phyloP scores from a whole-genome alignment of 2,888 invertebrate species.

The Hirtodrosophila cameraria region DNA sequence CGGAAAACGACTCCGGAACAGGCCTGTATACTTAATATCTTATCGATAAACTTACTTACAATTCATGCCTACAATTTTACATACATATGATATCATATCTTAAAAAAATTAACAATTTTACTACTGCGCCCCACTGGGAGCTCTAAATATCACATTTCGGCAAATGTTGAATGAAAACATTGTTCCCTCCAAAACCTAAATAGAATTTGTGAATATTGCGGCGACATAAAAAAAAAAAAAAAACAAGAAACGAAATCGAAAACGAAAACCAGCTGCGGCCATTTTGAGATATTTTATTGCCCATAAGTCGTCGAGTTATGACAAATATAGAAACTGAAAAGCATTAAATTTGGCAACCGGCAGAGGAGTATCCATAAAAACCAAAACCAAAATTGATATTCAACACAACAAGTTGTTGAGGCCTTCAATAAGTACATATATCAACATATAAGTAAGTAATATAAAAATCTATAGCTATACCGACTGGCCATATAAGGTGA shows the following conservation, averaged over 20 bases:
- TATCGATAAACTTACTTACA: no score
- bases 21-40: no score
- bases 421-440: conserved; percentile 53
- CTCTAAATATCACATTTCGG: conserved; percentile 8
- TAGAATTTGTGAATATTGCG: conserved; percentile 22
- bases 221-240: conserved; percentile 23
- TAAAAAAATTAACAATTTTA: not conserved
- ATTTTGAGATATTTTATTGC: conserved; percentile 73
- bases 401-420: conserved; percentile 42
- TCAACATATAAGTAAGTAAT: not conserved
- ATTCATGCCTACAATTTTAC: not conserved
- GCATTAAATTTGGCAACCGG: conserved; percentile 69
- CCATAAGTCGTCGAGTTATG: conserved; percentile 70
- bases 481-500: conserved; percentile 31
- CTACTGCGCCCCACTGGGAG: conserved; percentile 13
- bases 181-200: conserved; percentile 13
- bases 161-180: conserved; percentile 12
- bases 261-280: conserved; percentile 72
- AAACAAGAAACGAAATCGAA: conserved; percentile 7
- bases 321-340: conserved; percentile 76
- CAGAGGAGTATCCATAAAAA: conserved; percentile 59
- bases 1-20: no score
- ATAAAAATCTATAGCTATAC: not conserved
- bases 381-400: conserved; percentile 58
- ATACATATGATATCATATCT: conserved; percentile 10